Base-by-base conservation (phyloP, 2,113 vertebrate species). In the Rhabdomys dilectus region DNA sequence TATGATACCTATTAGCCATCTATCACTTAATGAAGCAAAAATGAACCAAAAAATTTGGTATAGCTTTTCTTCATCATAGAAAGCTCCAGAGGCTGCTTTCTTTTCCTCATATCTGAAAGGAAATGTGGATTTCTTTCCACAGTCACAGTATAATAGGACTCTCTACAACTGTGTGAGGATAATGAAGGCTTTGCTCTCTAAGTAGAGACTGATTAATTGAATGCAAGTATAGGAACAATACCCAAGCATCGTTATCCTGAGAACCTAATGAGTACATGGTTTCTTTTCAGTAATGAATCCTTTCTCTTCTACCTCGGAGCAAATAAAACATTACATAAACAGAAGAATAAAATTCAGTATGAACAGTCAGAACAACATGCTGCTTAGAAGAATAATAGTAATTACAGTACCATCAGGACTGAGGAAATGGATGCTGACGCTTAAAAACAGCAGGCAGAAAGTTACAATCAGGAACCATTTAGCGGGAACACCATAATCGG, bases 301-400 rank as follows among this genome's bases (percentile, higher is more conserved):
- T 78, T 68, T 91, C 66, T 86, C 73, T 68, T 82, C 72, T 73
- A 85, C 42, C 29, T 58, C 39, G 16, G 68, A 85, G 17, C 84
- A 64, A 88, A 58, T 78, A 87, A 86, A 87, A 91, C 89, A 36
- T 87, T 96, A 77, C 66, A 94, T 85, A 96, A 95, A 97, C 84
- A 94, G 36, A 95, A 93, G 39, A 19, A 42, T 66, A 62, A 91
- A 87, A 70, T 64, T 80, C 45, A 45, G n/a, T 70, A 80, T 15
- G n/a, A 95, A 70, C 68, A 85, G 51, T 66, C 62, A 93, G 78
- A 84, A 87, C 9, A 91, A 51, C 60, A 88, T 70, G 48, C 13
- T 91, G 64, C 66, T 88, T 13, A 89, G 68, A 93, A 89, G 51
- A 93, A 97, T 97, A 97, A 93, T n/a, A 81, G 45, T 85, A 91